Base-by-base conservation (phyloP, 2,113 vertebrate species). In the Gymnobelideus leadbeateri region DNA sequence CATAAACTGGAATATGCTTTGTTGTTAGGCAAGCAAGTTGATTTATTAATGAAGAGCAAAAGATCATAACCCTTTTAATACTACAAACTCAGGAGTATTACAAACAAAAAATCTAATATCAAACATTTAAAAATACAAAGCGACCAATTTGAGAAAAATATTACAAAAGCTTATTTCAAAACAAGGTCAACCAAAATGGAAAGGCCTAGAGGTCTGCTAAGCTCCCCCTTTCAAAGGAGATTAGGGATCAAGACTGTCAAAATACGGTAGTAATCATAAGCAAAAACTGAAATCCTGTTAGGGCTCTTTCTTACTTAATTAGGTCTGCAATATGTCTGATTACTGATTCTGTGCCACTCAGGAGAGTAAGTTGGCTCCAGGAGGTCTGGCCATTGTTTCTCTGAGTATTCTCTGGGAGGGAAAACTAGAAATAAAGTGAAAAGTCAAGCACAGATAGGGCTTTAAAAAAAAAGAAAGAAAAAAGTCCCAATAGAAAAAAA, bases 261-360 rank as follows among this genome's bases (percentile, higher is more conserved):
- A 91, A 77, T 53, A 91, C 10, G 91, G 68, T 91, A 37, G 51
- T 31, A 16, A 89, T 19, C 25, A 54, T 49, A 31, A 89, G 37
- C 46, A 97, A 84, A 84, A 96, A 24, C 37, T 43, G n/a, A 43
- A 84, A 84, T 84, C 68, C n/a, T 94, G 23, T n/a, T 50, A 55
- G 84, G 68, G 90, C 57, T 53, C 93, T 94, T 91, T 95, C 51
- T 95, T 94, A 93, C 57, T 92, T 93, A 37, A 54, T 24, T 28
- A 90, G 49, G 7, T 91, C 94, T 91, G 54, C 23, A 68, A 95
- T 51, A 89, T 24, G 28, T 43, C 92, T 10, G 26, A 89, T 55
- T 92, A 91, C 28, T 90, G 3, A 54, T 47, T 90, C 84, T 26
- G 9, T 0, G 5, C 68, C 68, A 84, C 68, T 84, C n/a, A 43